Evolutionary conservation across 2,113 vertebrate genomes (phyloP), one percentile per base, ranked within the genome.

Genomic region (Protobothrops flavoviridis): DNA sequence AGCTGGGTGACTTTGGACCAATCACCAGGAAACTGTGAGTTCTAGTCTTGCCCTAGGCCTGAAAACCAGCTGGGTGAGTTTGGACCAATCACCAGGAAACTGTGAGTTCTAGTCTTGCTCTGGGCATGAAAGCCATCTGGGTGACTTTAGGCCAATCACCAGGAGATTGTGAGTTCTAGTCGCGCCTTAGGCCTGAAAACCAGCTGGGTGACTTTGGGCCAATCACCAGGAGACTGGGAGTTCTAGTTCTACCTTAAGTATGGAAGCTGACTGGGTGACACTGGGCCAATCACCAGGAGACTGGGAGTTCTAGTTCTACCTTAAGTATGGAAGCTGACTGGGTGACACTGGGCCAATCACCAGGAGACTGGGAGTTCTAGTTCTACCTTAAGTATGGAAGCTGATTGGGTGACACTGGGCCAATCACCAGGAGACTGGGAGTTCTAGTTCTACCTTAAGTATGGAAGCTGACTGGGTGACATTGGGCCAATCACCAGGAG

Each of bases 241-340:
- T 64, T 64, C 61, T 64, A 64, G 24, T 64, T 0, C 1, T 8
- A 1, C 6, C 48, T 48, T 50, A 50, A 8, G 48, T 8, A 1
- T 50, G 48, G 9, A 50, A 50, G 0, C 48, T 8, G 1, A 1
- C 48, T 50, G 8, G 48, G 48, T 50, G 48, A 50, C 48, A 9
- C 10, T 50, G 1, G 8, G 0, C 48, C 48, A 50, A 50, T 50
- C 48, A 50, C 48, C 48, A 50, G 48, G 8, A 50, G 1, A 50
- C 1, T 8, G 48, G 1, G 48, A 50, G 48, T 50, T 50, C 48
- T 50, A 50, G 8, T 10, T 0, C 0, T 0, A 0, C 61, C 11
- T 4, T 29, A 13, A 9, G 61, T 4, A n/a, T 11, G 26, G 5
- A n/a, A 69, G 0, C 0, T 0, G 0, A 4, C 29, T 64, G 26